Percentiles rank a stretch among this genome's conserved stretches.
phyloP scores from a whole-genome alignment of 2,113 vertebrate genomes.

The Odontophorus gujanensis region DNA sequence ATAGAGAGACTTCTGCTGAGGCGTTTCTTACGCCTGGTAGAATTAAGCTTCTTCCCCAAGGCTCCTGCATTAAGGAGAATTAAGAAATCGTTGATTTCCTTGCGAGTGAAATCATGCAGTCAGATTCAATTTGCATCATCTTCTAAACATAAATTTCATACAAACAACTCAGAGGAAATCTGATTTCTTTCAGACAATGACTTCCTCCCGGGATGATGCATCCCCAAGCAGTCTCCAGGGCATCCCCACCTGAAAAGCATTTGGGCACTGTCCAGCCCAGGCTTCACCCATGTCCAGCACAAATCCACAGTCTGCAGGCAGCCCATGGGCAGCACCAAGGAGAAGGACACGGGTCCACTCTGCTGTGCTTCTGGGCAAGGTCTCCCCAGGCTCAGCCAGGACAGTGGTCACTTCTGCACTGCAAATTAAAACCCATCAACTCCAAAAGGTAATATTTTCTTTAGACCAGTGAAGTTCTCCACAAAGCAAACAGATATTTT shows the following conservation, averaged over 20 bases:
- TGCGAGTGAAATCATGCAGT: not conserved
- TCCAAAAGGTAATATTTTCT: not conserved
- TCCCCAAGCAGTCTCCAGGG: fast-evolving
- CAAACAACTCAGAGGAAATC: not conserved
- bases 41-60: not conserved
- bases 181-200: fast-evolving
- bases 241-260: not conserved
- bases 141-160: not conserved
- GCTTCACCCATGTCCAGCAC: not conserved
- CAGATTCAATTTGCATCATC: not conserved
- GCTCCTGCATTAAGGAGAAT: not conserved
- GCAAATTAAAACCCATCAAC: not conserved
- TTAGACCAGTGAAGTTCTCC: not conserved
- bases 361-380: not conserved
- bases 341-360: not conserved
- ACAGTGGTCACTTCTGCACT: not conserved
- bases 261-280: not conserved
- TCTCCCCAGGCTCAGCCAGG: not conserved
- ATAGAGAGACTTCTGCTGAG: not conserved
- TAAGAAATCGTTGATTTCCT: not conserved
- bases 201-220: not conserved
- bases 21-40: not conserved
- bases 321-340: not conserved
- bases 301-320: not conserved
- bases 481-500: not conserved